These are phyloP conservation scores for Astropecten irregularis DNA, from an alignment of 53 echinoderm and acorn worm genomes.

Conservation along the genomic window DNA sequence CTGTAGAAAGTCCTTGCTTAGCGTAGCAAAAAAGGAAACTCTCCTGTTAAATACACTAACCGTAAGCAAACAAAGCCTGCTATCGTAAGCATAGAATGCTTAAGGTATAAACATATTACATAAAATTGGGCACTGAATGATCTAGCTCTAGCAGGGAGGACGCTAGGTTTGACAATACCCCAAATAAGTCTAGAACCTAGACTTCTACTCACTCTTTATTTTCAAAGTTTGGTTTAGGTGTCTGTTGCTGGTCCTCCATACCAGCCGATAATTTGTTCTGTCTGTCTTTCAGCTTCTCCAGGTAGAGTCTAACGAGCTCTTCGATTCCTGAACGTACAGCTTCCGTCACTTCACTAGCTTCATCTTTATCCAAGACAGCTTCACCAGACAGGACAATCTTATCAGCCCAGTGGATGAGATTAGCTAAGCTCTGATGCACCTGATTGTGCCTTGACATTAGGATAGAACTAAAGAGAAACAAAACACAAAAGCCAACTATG, in stretches of 20 bases:
- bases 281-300: constrained; percentile 72
- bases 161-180: too few species aligned
- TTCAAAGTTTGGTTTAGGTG: constrained; percentile 36
- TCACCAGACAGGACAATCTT: constrained; percentile 86
- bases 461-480: constrained; percentile 65
- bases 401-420: constrained; percentile 96
- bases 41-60: too few species aligned
- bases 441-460: constrained; percentile 84
- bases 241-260: constrained; percentile 55
- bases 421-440: constrained; percentile 92
- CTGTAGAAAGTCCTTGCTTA: too few species aligned
- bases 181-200: neutral
- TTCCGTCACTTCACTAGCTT: constrained; percentile 73
- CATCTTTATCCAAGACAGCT: constrained; percentile 60
- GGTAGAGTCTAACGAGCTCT: constrained; percentile 79
- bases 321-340: constrained; percentile 76
- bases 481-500: neutral
- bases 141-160: too few species aligned
- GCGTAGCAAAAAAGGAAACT: too few species aligned
- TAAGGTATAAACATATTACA: too few species aligned
- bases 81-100: too few species aligned
- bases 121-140: too few species aligned
- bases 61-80: too few species aligned
- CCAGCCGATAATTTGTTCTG: constrained; percentile 42
- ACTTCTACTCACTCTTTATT: constrained; percentile 44